These are phyloP conservation scores for Petrocephalus zakoni DNA, from an alignment of 2,113 vertebrate species.

Conservation along the genomic window DNA sequence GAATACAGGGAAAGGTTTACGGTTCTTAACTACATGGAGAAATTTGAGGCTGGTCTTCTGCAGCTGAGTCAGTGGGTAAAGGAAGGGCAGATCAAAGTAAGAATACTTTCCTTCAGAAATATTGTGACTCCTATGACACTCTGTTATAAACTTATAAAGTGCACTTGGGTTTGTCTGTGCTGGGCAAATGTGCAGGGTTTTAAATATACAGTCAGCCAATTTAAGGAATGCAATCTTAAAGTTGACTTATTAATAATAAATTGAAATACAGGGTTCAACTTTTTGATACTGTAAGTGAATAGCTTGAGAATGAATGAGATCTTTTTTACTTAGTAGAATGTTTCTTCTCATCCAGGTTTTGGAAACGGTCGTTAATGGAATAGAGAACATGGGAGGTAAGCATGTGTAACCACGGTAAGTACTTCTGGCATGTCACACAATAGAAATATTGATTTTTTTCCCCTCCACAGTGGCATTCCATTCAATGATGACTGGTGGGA, in stretches of 20 bases:
- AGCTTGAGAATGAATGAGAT: neutral
- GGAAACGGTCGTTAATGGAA: conserved; percentile 75
- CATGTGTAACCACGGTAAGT: neutral
- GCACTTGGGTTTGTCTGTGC: neutral
- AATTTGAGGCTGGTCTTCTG: conserved; percentile 63
- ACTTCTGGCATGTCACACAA: neutral
- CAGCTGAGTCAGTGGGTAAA: conserved; percentile 80
- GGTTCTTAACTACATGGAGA: conserved; percentile 77
- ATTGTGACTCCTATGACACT: neutral
- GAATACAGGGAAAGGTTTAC: conserved; percentile 76
- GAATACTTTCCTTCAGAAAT: conserved; percentile 12
- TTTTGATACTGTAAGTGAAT: neutral
- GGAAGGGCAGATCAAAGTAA: conserved; percentile 82
- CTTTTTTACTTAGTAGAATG: neutral
- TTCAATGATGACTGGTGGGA: conserved; percentile 93
- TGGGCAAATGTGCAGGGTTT: neutral
- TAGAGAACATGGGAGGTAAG: conserved; percentile 89
- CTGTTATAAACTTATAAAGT: neutral
- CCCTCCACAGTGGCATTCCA: conserved; percentile 77
- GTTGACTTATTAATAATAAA: neutral
- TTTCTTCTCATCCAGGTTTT: conserved; percentile 65
- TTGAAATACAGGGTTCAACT: neutral
- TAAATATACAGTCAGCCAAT: neutral
- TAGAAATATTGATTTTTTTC: conserved; percentile 31
- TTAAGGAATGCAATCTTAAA: neutral